phyloP scores from a whole-genome alignment of 1,140 invertebrate genomes.

The Drosophila fuyamai region DNA sequence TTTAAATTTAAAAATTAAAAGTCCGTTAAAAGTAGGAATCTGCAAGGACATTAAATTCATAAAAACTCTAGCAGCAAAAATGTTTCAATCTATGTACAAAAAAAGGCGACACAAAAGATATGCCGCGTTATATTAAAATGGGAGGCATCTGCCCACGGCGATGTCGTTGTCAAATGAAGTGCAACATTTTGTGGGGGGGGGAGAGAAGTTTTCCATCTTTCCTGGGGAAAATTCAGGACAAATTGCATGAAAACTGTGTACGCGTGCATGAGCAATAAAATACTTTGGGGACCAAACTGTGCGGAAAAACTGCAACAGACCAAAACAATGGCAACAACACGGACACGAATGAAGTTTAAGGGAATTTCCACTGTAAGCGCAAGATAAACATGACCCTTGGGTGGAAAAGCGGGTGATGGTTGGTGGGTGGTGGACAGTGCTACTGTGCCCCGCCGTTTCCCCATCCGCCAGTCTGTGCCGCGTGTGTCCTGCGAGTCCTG shows the following conservation, averaged over 20 bases:
- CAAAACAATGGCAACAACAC: conserved; percentile 44
- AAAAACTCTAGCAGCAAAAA: neutral
- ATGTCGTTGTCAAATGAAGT: conserved; percentile 43
- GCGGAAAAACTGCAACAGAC: conserved; percentile 59
- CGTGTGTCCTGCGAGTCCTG: conserved; percentile 28
- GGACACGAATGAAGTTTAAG: conserved; percentile 59
- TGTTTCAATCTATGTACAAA: conserved; percentile 23
- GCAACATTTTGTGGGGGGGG: conserved; percentile 6
- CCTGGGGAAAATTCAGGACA: conserved; percentile 4
- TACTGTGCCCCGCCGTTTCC: neutral
- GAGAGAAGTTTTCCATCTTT: neutral
- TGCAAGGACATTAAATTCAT: neutral
- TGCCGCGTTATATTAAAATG: conserved; percentile 12
- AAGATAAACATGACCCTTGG: conserved; percentile 76
- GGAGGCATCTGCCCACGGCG: conserved; percentile 3
- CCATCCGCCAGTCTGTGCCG: conserved; percentile 1
- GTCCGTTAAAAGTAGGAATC: neutral
- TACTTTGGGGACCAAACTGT: conserved; percentile 54
- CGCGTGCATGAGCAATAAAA: conserved; percentile 59
- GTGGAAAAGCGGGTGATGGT: conserved; percentile 12
- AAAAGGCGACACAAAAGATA: neutral
- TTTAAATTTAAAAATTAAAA: neutral
- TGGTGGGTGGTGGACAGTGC: neutral
- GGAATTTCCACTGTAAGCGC: conserved; percentile 68
- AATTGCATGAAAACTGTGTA: conserved; percentile 51